Percentiles rank a stretch among this genome's conserved stretches.
Conservation (phyloP, 2,888 invertebrate genomes). For the Oligia fasciuncula region DNA sequence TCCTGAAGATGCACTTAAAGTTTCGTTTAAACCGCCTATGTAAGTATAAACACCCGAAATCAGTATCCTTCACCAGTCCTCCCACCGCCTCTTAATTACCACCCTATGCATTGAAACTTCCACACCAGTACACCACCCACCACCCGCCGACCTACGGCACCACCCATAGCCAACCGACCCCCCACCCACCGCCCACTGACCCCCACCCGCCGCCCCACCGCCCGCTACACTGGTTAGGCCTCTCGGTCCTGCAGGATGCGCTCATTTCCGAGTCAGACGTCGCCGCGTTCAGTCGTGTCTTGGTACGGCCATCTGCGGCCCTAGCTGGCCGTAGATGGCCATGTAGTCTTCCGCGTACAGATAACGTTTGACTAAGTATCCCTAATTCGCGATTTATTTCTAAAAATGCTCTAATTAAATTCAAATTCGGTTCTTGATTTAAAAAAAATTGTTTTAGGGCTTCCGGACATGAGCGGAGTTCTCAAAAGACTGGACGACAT, state of each 20-base stretch:
- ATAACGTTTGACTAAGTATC: neutral
- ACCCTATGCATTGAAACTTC: neutral
- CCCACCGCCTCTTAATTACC: neutral
- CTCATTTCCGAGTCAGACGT: conserved; percentile 19
- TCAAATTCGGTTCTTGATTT: neutral
- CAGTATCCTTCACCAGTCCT: neutral
- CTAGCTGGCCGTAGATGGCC: conserved; percentile 38
- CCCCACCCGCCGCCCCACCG: neutral
- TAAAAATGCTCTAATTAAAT: neutral
- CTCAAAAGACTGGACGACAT: conserved; percentile 93
- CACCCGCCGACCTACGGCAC: neutral
- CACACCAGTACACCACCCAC: neutral
- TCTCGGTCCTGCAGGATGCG: neutral
- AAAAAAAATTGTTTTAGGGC: conserved; percentile 64
- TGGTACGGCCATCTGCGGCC: conserved; percentile 37
- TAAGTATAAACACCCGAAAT: conserved; percentile 30
- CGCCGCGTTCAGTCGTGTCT: conserved; percentile 13
- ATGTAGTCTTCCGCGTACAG: neutral
- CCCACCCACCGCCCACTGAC: neutral
- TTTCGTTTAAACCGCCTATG: conserved; percentile 6
- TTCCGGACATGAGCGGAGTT: conserved; percentile 84
- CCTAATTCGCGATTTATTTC: neutral
- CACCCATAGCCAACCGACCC: neutral
- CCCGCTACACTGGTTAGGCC: neutral
- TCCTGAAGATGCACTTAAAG: conserved; percentile 27